Percentiles rank a stretch among this genome's conserved stretches.
These are phyloP conservation scores for Erebia ligea DNA, from an alignment of 2,888 invertebrate species.

Conservation along the genomic window DNA sequence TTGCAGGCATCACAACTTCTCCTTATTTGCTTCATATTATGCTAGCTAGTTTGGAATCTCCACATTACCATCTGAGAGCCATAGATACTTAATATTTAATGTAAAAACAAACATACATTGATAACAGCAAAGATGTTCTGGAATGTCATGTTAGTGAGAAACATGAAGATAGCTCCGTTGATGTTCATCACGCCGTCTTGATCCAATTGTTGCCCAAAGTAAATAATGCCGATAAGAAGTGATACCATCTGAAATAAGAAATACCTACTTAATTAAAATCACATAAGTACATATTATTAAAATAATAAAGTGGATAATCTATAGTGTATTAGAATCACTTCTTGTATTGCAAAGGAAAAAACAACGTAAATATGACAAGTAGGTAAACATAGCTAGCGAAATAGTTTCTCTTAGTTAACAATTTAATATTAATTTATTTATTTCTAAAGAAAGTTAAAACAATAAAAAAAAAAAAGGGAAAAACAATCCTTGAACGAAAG, in stretches of 20 bases:
- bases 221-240: conserved; percentile 93
- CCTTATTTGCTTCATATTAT: no score
- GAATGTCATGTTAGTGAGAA: conserved; percentile 96
- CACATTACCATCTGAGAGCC: no score
- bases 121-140: conserved; percentile 97
- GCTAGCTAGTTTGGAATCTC: no score
- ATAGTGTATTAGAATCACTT: not conserved
- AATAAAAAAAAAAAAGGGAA: no score
- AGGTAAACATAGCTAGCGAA: no score
- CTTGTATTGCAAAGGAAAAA: not conserved
- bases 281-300: not conserved
- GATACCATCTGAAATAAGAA: conserved; percentile 88
- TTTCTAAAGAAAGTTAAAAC: no score
- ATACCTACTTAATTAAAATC: not conserved
- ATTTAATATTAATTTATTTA: no score
- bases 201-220: conserved; percentile 90
- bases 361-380: not conserved
- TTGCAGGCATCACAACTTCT: no score
- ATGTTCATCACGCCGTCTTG: conserved; percentile 97
- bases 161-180: conserved; percentile 95
- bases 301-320: no score
- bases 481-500: not conserved
- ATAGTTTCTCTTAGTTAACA: no score
- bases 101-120: conserved; percentile 87
- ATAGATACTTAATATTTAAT: no score